Conservation (phyloP, 2,113 vertebrate species). For the Platysternon megacephalum region DNA sequence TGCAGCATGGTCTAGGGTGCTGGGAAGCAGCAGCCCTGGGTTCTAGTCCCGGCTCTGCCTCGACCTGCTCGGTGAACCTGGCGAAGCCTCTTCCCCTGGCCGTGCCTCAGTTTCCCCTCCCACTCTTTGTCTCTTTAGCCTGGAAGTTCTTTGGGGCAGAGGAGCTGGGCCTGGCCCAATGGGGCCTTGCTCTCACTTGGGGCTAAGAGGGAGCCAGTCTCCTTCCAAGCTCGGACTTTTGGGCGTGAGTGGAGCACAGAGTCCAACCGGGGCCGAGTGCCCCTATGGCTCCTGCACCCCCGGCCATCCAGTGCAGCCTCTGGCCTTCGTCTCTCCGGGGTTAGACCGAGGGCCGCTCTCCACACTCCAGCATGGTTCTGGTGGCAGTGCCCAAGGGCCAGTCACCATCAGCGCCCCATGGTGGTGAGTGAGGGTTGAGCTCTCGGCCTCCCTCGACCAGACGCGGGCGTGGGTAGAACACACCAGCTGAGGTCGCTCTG, state of each 20-base stretch:
- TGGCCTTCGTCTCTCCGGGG: neutral
- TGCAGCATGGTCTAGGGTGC: neutral
- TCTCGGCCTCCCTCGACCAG: no score
- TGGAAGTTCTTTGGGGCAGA: neutral
- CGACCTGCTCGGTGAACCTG: neutral
- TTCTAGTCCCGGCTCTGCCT: neutral
- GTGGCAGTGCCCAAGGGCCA: neutral
- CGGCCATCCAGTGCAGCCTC: no score
- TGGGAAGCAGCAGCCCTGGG: neutral
- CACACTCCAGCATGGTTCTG: neutral
- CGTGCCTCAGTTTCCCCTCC: neutral
- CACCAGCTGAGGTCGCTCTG: neutral
- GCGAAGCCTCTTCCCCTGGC: neutral
- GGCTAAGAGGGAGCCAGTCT: neutral
- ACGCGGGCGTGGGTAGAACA: no score
- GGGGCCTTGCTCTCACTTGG: neutral
- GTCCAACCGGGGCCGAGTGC: no score
- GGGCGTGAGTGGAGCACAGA: no score
- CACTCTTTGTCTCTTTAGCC: neutral
- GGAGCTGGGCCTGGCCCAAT: neutral
- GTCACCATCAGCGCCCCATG: no score
- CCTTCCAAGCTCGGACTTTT: no score
- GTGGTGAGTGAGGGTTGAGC: no score
- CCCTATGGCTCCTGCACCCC: neutral
- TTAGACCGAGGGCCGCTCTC: neutral